Base-by-base conservation (phyloP, 2,113 vertebrate species). In the Channa maculata region DNA sequence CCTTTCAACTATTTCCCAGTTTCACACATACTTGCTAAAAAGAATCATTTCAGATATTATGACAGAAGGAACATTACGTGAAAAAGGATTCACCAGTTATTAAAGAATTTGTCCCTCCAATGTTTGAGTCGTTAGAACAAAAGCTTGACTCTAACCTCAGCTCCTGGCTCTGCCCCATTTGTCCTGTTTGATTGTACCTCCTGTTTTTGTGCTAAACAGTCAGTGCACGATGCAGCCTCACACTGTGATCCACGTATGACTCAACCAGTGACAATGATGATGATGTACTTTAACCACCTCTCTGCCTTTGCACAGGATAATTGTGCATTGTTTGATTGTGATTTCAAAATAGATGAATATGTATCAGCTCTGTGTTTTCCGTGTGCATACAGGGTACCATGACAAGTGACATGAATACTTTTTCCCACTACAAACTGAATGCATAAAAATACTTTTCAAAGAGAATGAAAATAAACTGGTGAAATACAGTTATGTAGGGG, bases 91-190 rank as follows among this genome's bases (percentile, higher is more conserved):
- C 24, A 24, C 24, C 24, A 24, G 24, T 24, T 24, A 24, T 24
- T 24, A 24, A 24, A 24, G 24, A 24, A 24, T 41, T 41, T 41
- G 39, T 41, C 39, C 4, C 39, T 41, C 1, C n/a, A 14, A 53
- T 38, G 5, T 67, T 33, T 52, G 7, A 69, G 24, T 37, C 5
- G 6, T 7, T n/a, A 13, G 15, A 48, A 33, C 52, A 3, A 49
- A 53, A 65, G 57, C 65, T 71, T 8, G 53, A 65, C 41, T 58
- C 53, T 41, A 73, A 85, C 86, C 73, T 70, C 49, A 37, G 75
- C 59, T 34, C 49, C 37, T 53, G 65, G 52, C 36, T 45, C 62
- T 1, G 0, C 10, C 1, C 49, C 64, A 34, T 52, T 39, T 38
- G 10, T 8, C 55, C 51, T n/a, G 6, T 55, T 73, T 50, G 33